phyloP scores from a whole-genome alignment of 2,113 vertebrate species.

The Colius striatus region DNA sequence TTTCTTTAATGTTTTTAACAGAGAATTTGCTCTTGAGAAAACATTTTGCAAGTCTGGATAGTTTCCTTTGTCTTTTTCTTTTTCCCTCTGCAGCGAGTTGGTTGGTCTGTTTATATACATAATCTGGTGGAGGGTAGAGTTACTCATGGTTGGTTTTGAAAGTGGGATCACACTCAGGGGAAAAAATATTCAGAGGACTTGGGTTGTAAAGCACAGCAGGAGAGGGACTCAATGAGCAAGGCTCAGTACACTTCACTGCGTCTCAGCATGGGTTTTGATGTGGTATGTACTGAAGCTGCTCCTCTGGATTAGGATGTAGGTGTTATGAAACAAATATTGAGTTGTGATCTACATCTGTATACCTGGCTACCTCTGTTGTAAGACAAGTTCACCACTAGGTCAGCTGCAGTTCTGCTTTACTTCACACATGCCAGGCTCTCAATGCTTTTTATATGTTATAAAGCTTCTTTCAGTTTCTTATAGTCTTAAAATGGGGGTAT shows the following conservation, averaged over 20 bases:
- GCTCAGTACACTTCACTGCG: slow-evolving; percentile 8
- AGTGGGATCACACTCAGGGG: background rate
- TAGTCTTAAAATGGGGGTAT: background rate
- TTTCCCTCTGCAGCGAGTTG: background rate
- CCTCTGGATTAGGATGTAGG: background rate
- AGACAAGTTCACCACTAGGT: background rate
- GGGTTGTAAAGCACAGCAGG: background rate
- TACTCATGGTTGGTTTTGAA: background rate
- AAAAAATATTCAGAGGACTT: background rate
- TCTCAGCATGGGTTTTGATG: slow-evolving; percentile 5
- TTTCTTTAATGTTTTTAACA: background rate
- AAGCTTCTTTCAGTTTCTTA: background rate
- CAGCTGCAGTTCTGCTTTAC: background rate
- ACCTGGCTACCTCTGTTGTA: background rate
- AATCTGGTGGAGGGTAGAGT: background rate
- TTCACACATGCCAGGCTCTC: background rate
- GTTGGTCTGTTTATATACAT: fast-evolving
- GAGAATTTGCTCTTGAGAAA: background rate
- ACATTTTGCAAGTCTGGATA: background rate
- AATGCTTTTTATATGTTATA: background rate
- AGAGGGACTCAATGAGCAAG: background rate
- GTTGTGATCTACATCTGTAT: background rate
- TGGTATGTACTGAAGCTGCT: background rate
- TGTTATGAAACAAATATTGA: background rate
- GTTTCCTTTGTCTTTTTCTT: background rate